These are phyloP conservation scores for Protomyctophum bolini DNA, from an alignment of 2,113 vertebrate species.

Conservation along the genomic window DNA sequence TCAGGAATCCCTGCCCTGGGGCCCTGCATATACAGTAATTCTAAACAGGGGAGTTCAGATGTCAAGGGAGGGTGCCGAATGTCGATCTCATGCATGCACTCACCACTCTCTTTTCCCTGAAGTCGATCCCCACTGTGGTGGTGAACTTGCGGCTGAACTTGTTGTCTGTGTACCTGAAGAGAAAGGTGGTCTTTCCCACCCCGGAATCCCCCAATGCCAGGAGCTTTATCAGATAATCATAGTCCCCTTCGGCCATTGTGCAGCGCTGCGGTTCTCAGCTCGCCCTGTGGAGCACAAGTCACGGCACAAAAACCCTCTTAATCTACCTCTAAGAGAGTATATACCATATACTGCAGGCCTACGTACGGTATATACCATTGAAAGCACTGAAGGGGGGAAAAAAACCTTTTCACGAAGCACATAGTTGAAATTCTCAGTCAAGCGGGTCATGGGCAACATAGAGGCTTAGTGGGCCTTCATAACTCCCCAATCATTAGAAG, in stretches of 20 bases:
- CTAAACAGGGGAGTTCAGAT: too few relatives aligned
- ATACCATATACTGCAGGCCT: too few relatives aligned
- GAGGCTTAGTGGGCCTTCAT: conserved; percentile 43
- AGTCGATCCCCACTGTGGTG: conserved; percentile 96
- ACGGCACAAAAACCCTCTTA: conserved; percentile 3
- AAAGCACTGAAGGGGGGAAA: too few relatives aligned
- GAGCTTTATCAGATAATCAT: conserved; percentile 97
- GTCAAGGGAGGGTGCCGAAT: background rate
- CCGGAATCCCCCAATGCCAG: conserved; percentile 94
- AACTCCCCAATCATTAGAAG: conserved; percentile 45
- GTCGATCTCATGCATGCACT: conserved; percentile 77
- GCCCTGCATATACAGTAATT: too few relatives aligned
- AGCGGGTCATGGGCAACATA: conserved; percentile 26
- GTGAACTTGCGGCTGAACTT: conserved; percentile 95
- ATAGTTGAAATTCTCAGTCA: conserved; percentile 33
- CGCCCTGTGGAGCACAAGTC: conserved; percentile 51
- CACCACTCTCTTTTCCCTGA: conserved; percentile 97
- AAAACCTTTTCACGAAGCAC: conserved; percentile 1
- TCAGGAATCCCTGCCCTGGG: too few relatives aligned
- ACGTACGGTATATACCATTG: too few relatives aligned
- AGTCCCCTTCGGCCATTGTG: conserved; percentile 94
- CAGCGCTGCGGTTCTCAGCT: conserved; percentile 77
- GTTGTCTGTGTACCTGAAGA: conserved; percentile 93
- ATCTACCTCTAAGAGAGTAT: too few relatives aligned
- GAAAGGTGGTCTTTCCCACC: conserved; percentile 94